phyloP scores from a whole-genome alignment of 2,888 invertebrate genomes.

The Sarcophaga subvicina region DNA sequence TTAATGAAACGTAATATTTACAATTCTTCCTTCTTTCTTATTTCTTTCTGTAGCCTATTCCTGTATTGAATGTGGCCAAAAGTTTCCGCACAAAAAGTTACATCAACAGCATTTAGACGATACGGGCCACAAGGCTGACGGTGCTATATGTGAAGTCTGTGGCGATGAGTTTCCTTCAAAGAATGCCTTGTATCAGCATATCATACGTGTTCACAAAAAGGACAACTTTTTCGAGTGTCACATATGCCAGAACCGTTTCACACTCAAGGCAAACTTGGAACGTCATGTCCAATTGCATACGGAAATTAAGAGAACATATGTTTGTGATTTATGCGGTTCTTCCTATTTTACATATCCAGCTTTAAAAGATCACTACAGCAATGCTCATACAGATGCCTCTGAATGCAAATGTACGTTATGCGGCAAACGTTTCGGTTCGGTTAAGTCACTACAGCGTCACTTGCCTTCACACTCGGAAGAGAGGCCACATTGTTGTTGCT shows the following conservation, averaged over 20 bases:
- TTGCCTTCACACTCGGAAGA: constrained; percentile 82
- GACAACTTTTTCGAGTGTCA: constrained; percentile 82
- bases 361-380: constrained; percentile 81
- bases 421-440: constrained; percentile 80
- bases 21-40: not conserved
- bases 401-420: constrained; percentile 81
- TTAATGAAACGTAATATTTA: not conserved
- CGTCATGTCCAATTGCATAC: constrained; percentile 81
- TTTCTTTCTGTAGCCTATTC: constrained; percentile 76
- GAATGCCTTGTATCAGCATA: constrained; percentile 81
- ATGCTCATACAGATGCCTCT: constrained; percentile 80
- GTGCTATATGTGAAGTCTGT: constrained; percentile 81
- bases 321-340: constrained; percentile 81
- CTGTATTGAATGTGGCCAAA: constrained; percentile 80
- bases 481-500: constrained; percentile 80
- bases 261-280: constrained; percentile 81
- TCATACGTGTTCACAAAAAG: constrained; percentile 80
- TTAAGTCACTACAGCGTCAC: constrained; percentile 80
- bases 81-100: constrained; percentile 80
- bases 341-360: constrained; percentile 82
- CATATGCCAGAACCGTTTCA: constrained; percentile 81
- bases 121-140: constrained; percentile 81
- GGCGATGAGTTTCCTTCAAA: constrained; percentile 81
- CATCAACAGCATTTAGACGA: constrained; percentile 81
- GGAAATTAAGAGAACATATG: constrained; percentile 81